Evolutionary conservation across 2,113 vertebrate species (phyloP), one percentile per base, ranked within the genome.

Genomic region (Hemiprocne comata): DNA sequence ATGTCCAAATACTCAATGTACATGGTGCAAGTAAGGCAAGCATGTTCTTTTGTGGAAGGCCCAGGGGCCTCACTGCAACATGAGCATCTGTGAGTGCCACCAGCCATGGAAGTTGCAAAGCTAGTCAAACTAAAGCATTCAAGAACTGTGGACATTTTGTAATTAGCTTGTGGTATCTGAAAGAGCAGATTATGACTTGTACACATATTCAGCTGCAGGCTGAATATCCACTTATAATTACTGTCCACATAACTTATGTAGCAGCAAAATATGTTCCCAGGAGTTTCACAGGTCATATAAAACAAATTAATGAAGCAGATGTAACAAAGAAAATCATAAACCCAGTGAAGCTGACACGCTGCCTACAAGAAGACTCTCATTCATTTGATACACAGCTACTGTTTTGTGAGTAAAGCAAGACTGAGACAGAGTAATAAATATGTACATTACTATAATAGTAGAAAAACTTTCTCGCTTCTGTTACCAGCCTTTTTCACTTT

Each of bases 221-320:
- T 76, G 46, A 82, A 57, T 58, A 85, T 44, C 29, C 57, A 53
- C 20, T 73, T 79, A 46, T 31, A 86, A 55, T 90, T 85, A 64
- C 42, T 58, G 28, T 70, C 65, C 46, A 67, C 16, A 57, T 74
- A 87, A 80, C 36, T 40, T 86, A 74, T 87, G 76, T 94, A 94
- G 67, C 60, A 64, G 25, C 40, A 77, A 87, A 92, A 89, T 82
- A 71, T 70, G 40, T 80, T 93, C 38, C 34, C 36, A 70, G 50
- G 7, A 48, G 50, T 89, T 96, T 92, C 67, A 46, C 57, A 90
- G 55, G 60, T 83, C 51, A 90, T 85, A 83, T 82, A 84, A 77
- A 87, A 51, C 25, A 91, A 94, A 67, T 53, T 89, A 90, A 87
- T 90, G 87, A 91, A 86, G 75, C 55, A 95, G 25, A 54, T 74